These are phyloP conservation scores for Miniopterus natalensis DNA, from an alignment of 2,113 vertebrate genomes.

Conservation along the genomic window DNA sequence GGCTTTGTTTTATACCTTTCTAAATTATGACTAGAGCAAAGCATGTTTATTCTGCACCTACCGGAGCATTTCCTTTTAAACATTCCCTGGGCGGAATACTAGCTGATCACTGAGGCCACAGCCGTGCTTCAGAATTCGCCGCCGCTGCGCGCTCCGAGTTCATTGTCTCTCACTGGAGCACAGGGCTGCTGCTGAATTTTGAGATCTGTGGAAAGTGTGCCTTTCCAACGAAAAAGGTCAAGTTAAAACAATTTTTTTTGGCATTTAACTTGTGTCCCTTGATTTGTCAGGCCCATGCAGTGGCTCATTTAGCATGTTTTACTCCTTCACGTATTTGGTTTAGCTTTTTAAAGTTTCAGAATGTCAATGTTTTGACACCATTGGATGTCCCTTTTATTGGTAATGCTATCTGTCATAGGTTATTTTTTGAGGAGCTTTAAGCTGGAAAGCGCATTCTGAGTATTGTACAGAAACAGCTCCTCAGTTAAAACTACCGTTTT, in stretches of 20 bases:
- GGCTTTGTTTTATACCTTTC: not conserved
- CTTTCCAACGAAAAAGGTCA: slow-evolving; percentile 71
- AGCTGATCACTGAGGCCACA: slow-evolving; percentile 38
- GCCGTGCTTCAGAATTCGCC: not conserved
- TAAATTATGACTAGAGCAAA: slow-evolving; percentile 13
- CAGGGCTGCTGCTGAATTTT: not conserved
- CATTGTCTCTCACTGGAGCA: slow-evolving; percentile 63
- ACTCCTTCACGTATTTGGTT: not conserved
- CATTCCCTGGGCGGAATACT: slow-evolving; percentile 27
- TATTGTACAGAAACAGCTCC: not conserved
- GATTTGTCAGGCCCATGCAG: slow-evolving; percentile 35
- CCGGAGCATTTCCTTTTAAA: slow-evolving; percentile 51
- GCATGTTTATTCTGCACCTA: not conserved
- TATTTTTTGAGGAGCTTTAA: not conserved
- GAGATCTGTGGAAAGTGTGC: slow-evolving; percentile 22
- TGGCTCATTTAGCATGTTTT: slow-evolving; percentile 58
- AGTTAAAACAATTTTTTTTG: slow-evolving; percentile 67
- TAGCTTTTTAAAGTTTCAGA: slow-evolving; percentile 25
- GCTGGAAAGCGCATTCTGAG: not conserved
- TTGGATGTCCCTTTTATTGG: slow-evolving; percentile 2
- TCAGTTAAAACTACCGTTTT: not conserved
- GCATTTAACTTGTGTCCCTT: slow-evolving; percentile 72
- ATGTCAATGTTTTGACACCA: slow-evolving; percentile 46
- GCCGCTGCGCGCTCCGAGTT: not conserved
- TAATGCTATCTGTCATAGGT: not conserved